Evolutionary conservation across 2,113 vertebrate species (phyloP).

Genomic region (Dendropsophus ebraccatus): DNA sequence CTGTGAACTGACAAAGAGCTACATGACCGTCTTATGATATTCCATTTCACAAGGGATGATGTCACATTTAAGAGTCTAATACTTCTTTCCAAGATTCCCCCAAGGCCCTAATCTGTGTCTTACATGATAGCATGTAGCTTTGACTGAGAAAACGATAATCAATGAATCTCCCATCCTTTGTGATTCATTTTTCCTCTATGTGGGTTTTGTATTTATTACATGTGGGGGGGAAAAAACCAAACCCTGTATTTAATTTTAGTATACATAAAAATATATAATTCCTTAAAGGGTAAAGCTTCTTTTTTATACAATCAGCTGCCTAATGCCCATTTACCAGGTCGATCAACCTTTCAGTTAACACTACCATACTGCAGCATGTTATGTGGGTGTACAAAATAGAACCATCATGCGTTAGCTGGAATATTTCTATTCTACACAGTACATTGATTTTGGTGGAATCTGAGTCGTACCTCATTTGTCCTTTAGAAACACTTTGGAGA

Average conservation of each 20-base stretch:
- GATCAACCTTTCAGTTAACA: not conserved
- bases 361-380: too few relatives aligned
- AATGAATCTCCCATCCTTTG: constrained; percentile 6
- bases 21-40: not conserved
- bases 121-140: not conserved
- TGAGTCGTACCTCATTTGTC: too few relatives aligned
- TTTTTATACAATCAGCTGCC: not conserved
- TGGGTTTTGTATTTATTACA: not conserved
- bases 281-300: not conserved
- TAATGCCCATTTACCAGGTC: not conserved
- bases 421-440: too few relatives aligned
- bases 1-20: not conserved
- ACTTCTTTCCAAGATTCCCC: constrained; percentile 10
- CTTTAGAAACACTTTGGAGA: too few relatives aligned
- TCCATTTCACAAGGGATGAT: not conserved
- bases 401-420: too few relatives aligned
- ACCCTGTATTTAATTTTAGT: not conserved
- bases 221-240: not conserved
- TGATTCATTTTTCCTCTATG: not conserved
- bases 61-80: constrained; percentile 8
- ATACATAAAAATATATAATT: not conserved
- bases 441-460: too few relatives aligned
- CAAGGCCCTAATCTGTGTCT: constrained; percentile 3
- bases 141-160: constrained; percentile 35
- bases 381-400: too few relatives aligned